These are phyloP conservation scores for Chrysotoxum bicinctum DNA, from an alignment of 2,888 invertebrate species.

Conservation along the genomic window DNA sequence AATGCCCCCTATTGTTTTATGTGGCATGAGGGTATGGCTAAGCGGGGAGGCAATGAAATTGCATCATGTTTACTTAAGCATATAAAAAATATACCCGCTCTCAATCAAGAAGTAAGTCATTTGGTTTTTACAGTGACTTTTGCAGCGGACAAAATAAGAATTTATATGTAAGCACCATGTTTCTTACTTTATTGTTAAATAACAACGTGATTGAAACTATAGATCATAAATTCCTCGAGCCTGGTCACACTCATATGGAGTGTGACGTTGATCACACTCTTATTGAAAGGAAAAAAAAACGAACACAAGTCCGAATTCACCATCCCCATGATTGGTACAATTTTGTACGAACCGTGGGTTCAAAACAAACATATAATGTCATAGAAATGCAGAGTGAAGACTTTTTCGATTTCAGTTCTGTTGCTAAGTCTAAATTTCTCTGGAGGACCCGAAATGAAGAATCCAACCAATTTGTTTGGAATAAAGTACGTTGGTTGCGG, in stretches of 20 bases:
- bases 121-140: conserved; percentile 66
- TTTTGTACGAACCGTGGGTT: conserved; percentile 8
- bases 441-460: not conserved
- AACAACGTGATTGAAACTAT: conserved; percentile 48
- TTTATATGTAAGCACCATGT: conserved; percentile 50
- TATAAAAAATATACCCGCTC: not conserved
- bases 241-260: conserved; percentile 42
- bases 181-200: conserved; percentile 16
- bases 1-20: too few species aligned
- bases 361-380: conserved; percentile 34
- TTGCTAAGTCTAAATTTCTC: not conserved
- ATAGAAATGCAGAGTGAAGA: conserved; percentile 33
- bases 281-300: conserved; percentile 32
- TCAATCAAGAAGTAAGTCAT: conserved; percentile 41
- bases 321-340: too few species aligned
- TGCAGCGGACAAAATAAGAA: conserved; percentile 68
- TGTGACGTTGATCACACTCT: conserved; percentile 52
- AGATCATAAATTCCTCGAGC: conserved; percentile 11
- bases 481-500: too few species aligned
- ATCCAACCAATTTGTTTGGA: too few species aligned
- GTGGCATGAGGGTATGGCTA: conserved; percentile 64
- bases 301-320: conserved; percentile 42
- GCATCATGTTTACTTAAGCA: conserved; percentile 55
- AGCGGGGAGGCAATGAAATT: conserved; percentile 68
- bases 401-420: not conserved